Evolutionary conservation across 2,113 vertebrate species (phyloP).

Genomic region (Deroptyus accipitrinus): DNA sequence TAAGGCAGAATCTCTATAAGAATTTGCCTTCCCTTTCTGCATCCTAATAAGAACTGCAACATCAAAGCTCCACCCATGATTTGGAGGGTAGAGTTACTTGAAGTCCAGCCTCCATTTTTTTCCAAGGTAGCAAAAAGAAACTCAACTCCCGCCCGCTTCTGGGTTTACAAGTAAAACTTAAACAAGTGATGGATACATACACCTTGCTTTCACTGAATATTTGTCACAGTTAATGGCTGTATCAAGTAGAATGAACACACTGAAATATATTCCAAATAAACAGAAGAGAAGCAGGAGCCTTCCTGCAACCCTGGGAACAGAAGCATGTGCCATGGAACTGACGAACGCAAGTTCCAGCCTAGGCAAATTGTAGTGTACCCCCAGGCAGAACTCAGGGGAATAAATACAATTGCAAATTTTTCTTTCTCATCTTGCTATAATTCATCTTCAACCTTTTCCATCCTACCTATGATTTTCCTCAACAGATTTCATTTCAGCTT

Average conservation of each 20-base stretch:
- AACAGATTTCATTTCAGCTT: not conserved
- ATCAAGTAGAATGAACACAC: not conserved
- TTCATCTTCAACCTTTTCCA: not conserved
- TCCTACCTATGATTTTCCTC: not conserved
- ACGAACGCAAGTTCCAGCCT: not conserved
- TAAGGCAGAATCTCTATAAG: not conserved
- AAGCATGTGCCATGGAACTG: not conserved
- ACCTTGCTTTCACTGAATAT: not conserved
- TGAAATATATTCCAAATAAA: not conserved
- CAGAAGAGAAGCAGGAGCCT: not conserved
- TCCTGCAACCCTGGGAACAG: not conserved
- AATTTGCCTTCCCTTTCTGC: not conserved
- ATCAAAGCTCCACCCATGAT: conserved; percentile 25
- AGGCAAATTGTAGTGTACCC: not conserved
- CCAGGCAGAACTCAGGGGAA: not conserved
- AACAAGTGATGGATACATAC: not conserved
- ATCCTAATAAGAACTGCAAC: not conserved
- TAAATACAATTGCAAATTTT: not conserved
- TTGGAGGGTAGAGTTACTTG: not conserved
- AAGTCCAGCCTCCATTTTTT: conserved; percentile 51
- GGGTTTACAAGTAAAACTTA: conserved; percentile 5
- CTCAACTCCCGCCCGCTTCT: not conserved
- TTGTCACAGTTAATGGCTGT: not conserved
- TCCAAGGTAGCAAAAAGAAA: conserved; percentile 53
- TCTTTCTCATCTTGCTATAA: not conserved